Evolutionary conservation across 1,140 invertebrate species (phyloP).

Genomic region (Drosophila mauritiana): DNA sequence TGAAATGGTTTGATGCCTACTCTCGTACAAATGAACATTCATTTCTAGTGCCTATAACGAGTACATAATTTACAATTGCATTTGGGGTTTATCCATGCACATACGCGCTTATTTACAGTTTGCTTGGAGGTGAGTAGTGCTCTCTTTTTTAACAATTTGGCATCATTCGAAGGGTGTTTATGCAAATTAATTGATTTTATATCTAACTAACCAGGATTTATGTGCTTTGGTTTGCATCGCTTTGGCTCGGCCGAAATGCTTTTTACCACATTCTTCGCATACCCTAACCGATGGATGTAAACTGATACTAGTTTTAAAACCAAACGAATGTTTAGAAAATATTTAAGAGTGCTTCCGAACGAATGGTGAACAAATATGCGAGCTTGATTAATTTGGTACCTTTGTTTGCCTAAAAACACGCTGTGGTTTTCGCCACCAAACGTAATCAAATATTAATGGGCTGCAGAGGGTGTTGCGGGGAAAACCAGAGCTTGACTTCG

Average conservation of each 20-base stretch:
- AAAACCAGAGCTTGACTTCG: too few species aligned
- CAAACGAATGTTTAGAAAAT: too few species aligned
- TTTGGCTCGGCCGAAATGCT: not conserved
- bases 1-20: slow-evolving; percentile 22
- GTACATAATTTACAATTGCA: slow-evolving; percentile 75
- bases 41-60: slow-evolving; percentile 58
- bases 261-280: not conserved
- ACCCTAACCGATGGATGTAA: too few species aligned
- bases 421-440: too few species aligned
- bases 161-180: slow-evolving; percentile 50
- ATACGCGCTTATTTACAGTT: slow-evolving; percentile 26
- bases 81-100: slow-evolving; percentile 49
- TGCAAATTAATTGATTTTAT: slow-evolving; percentile 27
- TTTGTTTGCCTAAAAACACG: too few species aligned
- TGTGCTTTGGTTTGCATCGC: not conserved
- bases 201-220: slow-evolving; percentile 40
- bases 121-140: slow-evolving; percentile 11
- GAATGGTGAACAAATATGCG: too few species aligned
- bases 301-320: too few species aligned
- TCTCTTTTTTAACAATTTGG: slow-evolving; percentile 53
- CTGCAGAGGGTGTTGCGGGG: too few species aligned
- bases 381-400: too few species aligned
- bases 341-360: too few species aligned
- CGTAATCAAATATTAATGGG: too few species aligned
- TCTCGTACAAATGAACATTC: slow-evolving; percentile 42